Evolutionary conservation across 2,797 vertebrate species (phyloP), one percentile per base, ranked within the genome.

Genomic region (Mareca strepera): DNA sequence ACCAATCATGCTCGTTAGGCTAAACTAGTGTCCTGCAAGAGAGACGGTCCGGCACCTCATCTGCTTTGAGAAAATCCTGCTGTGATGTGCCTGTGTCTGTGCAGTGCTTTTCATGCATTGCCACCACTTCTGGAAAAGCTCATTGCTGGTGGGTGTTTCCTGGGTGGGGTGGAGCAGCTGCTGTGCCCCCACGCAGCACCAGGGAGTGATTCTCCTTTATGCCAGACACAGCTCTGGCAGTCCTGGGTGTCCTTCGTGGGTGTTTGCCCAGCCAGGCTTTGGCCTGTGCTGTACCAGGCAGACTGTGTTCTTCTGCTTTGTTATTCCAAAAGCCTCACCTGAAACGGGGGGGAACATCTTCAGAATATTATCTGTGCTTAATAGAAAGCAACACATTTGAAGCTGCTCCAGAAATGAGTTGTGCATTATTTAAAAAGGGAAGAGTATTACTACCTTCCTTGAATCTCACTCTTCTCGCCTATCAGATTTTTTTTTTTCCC

Each of bases 381-480:
- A 93, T 81, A 84, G 91, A 91, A 91, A 95, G 90, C 86, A 90
- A 85, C 86, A 92, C 33, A 75, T 91, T 83, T 86, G 80, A 90
- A 91, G 92, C 28, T 82, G 90, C 52, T 93, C 75, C 94, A 85
- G 92, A 92, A 94, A 96, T 94, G 93, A 94, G 79, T 87, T 90
- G 93, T 94, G 94, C 80, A 79, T 96, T 93, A 96, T 97, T 94
- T 96, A 79, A 90, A 88, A 91, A 79, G 88, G 69, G 59, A 82
- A 70, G 76, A 87, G 73, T 62, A 79, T 93, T 90, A 43, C 88
- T 74, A 14, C 56, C 31, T 94, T 37, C 85, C 73, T 73, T 39
- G 35, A n/a, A 33, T 86, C 82, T 92, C 25, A 1, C 85, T 90
- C 58, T n/a, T 84, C 86, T 80, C 79, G 55, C 80, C 94, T 86